Evolutionary conservation across 2,113 vertebrate species (phyloP).

Genomic region (Pachyramphus minor): DNA sequence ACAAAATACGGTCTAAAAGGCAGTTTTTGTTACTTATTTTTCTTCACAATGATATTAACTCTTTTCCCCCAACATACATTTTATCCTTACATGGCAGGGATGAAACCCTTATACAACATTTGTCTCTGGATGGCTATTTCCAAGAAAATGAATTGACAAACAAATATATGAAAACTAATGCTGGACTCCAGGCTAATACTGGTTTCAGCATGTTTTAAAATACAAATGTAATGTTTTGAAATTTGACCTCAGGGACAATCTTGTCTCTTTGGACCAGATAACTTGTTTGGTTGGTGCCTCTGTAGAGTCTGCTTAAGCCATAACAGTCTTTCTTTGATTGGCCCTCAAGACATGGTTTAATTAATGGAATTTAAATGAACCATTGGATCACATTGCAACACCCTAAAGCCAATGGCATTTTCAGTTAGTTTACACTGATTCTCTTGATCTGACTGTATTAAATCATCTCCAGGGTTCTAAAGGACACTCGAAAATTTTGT

Average conservation of each 20-base stretch:
- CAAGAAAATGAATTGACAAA: neutral
- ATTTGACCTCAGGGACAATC: neutral
- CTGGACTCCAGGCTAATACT: neutral
- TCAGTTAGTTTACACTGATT: neutral
- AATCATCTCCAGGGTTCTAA: neutral
- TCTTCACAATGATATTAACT: neutral
- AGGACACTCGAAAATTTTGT: neutral
- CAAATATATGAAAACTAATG: neutral
- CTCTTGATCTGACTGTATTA: neutral
- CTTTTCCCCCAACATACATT: neutral
- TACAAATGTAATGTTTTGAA: neutral
- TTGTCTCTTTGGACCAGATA: neutral
- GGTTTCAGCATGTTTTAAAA: neutral
- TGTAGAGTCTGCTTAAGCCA: neutral
- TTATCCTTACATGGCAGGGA: accelerated
- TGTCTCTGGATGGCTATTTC: neutral
- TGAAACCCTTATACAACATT: neutral
- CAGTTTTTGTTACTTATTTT: neutral
- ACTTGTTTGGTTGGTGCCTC: neutral
- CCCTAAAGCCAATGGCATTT: neutral
- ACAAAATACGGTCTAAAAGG: neutral
- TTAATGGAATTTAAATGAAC: neutral
- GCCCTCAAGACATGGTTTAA: neutral
- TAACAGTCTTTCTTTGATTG: neutral
- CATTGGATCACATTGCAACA: neutral